Percentiles rank a stretch among this genome's conserved stretches.
phyloP scores from a whole-genome alignment of 92 coral and sea anemone genomes.

The Zoanthus gigantus region DNA sequence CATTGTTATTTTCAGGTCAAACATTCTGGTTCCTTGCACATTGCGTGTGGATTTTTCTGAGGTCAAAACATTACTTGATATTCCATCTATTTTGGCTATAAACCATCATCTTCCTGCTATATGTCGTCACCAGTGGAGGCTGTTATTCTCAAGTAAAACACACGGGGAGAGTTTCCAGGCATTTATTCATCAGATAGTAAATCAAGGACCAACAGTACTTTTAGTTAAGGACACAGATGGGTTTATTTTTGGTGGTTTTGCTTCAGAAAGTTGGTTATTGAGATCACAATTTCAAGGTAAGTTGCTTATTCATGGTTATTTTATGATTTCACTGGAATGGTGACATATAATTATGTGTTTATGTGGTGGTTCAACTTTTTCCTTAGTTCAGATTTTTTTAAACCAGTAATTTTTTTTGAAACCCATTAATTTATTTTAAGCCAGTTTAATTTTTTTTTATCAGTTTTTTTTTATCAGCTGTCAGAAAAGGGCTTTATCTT shows the following conservation, averaged over 20 bases:
- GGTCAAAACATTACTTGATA: conserved; percentile 71
- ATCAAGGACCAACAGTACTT: conserved; percentile 88
- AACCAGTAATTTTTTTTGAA: too few relatives aligned
- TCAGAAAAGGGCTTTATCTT: too few relatives aligned
- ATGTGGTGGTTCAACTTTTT: too few relatives aligned
- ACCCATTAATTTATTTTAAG: too few relatives aligned
- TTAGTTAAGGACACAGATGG: conserved; percentile 79
- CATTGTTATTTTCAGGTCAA: conserved; percentile 63
- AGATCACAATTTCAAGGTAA: conserved; percentile 91
- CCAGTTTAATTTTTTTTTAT: too few relatives aligned
- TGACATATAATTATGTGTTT: too few relatives aligned
- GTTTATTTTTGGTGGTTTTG: conserved; percentile 94
- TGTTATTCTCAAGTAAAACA: conserved; percentile 79
- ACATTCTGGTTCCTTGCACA: conserved; percentile 91
- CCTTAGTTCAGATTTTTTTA: too few relatives aligned
- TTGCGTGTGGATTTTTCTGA: conserved; percentile 79
- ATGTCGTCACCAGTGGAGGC: conserved; percentile 88
- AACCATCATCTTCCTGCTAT: conserved; percentile 81
- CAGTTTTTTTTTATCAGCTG: too few relatives aligned
- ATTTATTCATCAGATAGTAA: conserved; percentile 81
- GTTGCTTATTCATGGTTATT: neutral
- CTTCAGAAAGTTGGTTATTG: conserved; percentile 89
- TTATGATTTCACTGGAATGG: neutral
- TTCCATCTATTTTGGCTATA: conserved; percentile 75
- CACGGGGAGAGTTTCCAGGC: conserved; percentile 96